Evolutionary conservation across 2,888 invertebrate species (phyloP), one percentile per base, ranked within the genome.

Genomic region (Sympetrum striolatum): DNA sequence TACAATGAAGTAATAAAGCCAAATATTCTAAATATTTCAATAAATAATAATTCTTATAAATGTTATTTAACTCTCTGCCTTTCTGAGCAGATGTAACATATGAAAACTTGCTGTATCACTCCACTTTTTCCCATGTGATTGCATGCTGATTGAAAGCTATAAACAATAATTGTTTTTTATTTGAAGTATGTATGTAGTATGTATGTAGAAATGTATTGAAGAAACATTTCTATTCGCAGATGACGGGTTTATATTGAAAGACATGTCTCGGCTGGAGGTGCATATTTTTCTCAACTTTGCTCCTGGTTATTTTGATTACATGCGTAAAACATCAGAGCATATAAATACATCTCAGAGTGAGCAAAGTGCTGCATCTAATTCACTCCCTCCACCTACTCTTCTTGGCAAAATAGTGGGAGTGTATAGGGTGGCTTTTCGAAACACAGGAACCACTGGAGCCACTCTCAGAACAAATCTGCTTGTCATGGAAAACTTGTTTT

Each of bases 401-500:
- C 94, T 99, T 91, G 99, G 98, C 37, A 98, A 98, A 94, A 98
- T 98, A 90, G 95, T 98, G n/a, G 98, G 98, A 0, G 97, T 98
- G 18, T 98, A 96, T 93, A 95, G 96, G 92, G 96, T 98, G 58
- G 96, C 95, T 90, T 95, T 95, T 91, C 95, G 95, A 92, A 96
- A 96, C 92, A 96, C 94, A 94, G 95, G 92, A 92, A 94, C 92
- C 92, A 96, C 93, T 92, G 96, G 22, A 15, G 48, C 35, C 25
- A 39, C 60, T 2, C 93, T 94, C 90, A 95, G 95, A 92, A 95
- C 95, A 93, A 97, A 98, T 92, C 95, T 98, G 90, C 95, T 99
- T 39, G 98, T 99, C 3, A 98, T 99, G 97, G 99, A 99, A 94
- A 99, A 99, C 95, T 95, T 99, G 91, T 99, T 99, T 95, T 99